Conservation (phyloP, 2,888 invertebrate species). For the Drosophila dives region DNA sequence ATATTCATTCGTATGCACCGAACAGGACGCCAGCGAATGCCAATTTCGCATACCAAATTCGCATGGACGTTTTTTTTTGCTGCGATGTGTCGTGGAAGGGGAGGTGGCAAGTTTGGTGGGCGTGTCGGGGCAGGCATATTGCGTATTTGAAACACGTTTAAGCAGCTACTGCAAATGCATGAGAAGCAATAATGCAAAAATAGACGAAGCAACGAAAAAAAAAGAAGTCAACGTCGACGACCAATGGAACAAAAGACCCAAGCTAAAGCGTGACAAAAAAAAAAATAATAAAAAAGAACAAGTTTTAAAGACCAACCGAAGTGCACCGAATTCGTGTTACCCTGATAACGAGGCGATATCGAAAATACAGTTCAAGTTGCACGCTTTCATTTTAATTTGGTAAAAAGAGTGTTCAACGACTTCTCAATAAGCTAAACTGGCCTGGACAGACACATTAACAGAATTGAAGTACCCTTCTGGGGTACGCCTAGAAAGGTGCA, state of each 20-base stretch:
- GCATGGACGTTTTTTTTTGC: slow-evolving; percentile 29
- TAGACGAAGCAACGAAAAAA: slow-evolving; percentile 17
- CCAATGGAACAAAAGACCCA: slow-evolving; percentile 50
- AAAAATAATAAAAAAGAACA: background rate
- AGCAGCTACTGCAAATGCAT: slow-evolving; percentile 75
- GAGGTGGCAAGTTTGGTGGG: slow-evolving; percentile 7
- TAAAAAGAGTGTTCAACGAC: background rate
- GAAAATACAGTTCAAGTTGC: background rate
- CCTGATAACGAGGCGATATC: background rate
- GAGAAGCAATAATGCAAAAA: slow-evolving; percentile 64
- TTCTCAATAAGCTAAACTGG: background rate
- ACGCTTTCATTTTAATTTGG: background rate
- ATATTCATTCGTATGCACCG: slow-evolving; percentile 68
- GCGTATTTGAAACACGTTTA: slow-evolving; percentile 79
- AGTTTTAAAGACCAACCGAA: background rate
- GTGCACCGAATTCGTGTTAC: background rate
- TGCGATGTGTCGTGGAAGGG: background rate
- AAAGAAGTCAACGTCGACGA: slow-evolving; percentile 9
- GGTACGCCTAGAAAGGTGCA: slow-evolving; percentile 23
- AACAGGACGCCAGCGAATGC: slow-evolving; percentile 47
- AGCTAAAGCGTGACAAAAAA: slow-evolving; percentile 64
- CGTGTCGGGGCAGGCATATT: slow-evolving; percentile 47
- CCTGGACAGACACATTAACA: background rate
- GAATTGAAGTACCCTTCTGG: background rate
- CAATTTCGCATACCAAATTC: slow-evolving; percentile 63